phyloP scores from a whole-genome alignment of 64 coral and sea anemone genomes.

The Montipora cactus region DNA sequence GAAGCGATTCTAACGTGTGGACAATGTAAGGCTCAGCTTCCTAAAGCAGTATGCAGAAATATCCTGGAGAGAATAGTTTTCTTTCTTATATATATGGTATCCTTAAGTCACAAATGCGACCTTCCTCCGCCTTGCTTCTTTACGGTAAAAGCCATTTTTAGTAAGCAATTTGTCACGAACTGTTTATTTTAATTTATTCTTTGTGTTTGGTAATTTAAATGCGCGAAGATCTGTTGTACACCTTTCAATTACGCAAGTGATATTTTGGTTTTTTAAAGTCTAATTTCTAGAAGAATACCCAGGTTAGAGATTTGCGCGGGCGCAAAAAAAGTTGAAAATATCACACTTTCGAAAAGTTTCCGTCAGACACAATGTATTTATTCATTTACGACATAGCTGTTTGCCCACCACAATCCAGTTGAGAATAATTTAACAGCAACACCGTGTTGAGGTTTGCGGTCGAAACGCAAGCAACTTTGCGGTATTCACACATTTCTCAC shows the following conservation, averaged over 20 bases:
- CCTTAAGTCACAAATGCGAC: not conserved
- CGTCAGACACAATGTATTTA: not conserved
- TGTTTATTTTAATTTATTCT: not conserved
- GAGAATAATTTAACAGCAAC: slow-evolving; percentile 54
- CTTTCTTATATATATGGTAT: slow-evolving; percentile 15
- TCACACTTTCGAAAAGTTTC: not conserved
- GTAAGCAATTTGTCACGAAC: too few species aligned
- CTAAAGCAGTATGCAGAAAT: not conserved
- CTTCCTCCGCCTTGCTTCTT: not conserved
- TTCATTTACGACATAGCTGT: not conserved
- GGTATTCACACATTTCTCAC: not conserved
- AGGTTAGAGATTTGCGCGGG: not conserved
- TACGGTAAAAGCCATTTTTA: not conserved
- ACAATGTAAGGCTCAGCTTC: too few species aligned
- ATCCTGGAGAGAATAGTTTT: slow-evolving; percentile 1
- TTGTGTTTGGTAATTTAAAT: not conserved
- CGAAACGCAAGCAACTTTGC: not conserved
- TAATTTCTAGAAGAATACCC: not conserved
- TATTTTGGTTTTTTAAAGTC: not conserved
- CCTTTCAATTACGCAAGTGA: not conserved
- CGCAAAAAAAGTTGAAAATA: not conserved
- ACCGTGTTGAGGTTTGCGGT: slow-evolving; percentile 29
- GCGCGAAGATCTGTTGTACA: not conserved
- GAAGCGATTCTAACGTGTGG: not conserved
- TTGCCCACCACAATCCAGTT: not conserved